Conservation (phyloP, 2,113 vertebrate species). For the Solea solea region DNA sequence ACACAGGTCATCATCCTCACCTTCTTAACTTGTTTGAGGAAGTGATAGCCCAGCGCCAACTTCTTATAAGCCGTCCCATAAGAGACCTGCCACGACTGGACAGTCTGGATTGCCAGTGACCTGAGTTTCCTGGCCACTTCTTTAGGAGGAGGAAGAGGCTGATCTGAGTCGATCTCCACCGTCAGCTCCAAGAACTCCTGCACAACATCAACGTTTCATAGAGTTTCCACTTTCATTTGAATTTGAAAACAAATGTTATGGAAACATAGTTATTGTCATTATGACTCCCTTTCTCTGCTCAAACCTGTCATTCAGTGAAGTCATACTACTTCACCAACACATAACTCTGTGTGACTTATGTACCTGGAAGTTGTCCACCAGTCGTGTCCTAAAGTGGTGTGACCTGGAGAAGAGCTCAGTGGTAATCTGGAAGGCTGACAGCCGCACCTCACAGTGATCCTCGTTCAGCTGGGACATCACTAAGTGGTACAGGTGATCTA, state of each 20-base stretch:
- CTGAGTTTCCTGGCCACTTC: constrained; percentile 88
- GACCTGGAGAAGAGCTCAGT: constrained; percentile 89
- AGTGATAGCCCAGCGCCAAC: constrained; percentile 90
- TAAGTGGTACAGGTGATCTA: constrained; percentile 85
- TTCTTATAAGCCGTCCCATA: constrained; percentile 92
- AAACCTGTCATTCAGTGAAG: neutral
- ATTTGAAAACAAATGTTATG: too few relatives aligned
- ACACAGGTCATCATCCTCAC: constrained; percentile 63
- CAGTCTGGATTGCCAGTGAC: constrained; percentile 81
- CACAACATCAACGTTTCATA: neutral
- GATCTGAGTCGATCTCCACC: constrained; percentile 86
- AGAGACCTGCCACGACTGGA: constrained; percentile 86
- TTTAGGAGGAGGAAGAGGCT: constrained; percentile 90
- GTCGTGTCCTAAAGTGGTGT: constrained; percentile 86
- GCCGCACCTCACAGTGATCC: constrained; percentile 89
- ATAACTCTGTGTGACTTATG: too few relatives aligned
- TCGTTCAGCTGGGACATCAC: constrained; percentile 86
- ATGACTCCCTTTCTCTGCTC: neutral
- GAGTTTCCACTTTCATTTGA: too few relatives aligned
- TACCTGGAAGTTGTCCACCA: constrained; percentile 88
- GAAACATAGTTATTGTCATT: neutral
- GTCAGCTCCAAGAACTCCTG: constrained; percentile 91
- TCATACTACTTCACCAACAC: too few relatives aligned
- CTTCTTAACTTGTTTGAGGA: constrained; percentile 91
- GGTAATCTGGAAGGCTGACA: constrained; percentile 88